Evolutionary conservation across 2,113 vertebrate genomes (phyloP).

Genomic region (Varanus salvator): DNA sequence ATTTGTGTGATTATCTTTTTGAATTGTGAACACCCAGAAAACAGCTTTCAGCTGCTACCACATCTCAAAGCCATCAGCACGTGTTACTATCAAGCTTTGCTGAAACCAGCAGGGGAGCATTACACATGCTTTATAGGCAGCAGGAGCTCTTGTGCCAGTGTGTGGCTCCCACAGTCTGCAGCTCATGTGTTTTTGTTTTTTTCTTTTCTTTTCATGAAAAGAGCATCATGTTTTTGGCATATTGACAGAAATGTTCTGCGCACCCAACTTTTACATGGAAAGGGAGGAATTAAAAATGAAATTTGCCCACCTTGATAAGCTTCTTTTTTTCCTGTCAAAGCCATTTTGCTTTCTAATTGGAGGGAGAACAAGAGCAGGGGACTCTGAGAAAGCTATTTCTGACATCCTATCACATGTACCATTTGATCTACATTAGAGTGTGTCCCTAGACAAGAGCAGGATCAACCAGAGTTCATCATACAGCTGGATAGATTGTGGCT

Average conservation of each 20-base stretch:
- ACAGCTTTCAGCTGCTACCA: constrained; percentile 28
- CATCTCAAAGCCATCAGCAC: not conserved
- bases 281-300: not conserved
- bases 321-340: not conserved
- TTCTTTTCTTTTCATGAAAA: not conserved
- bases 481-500: not conserved
- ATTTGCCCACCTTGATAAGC: not conserved
- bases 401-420: not conserved
- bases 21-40: constrained; percentile 29
- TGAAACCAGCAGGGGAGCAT: constrained; percentile 32
- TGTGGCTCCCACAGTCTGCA: not conserved
- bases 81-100: constrained; percentile 32
- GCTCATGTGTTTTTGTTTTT: not conserved
- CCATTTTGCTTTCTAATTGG: not conserved
- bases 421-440: not conserved
- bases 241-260: not conserved
- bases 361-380: not conserved
- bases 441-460: not conserved
- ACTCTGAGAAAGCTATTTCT: not conserved
- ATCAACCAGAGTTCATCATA: not conserved
- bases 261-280: not conserved
- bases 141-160: not conserved
- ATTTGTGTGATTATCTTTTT: constrained; percentile 54
- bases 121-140: constrained; percentile 31
- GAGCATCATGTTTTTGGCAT: not conserved